phyloP scores from a whole-genome alignment of 2,797 vertebrate species.

The Epinephelus awoara region DNA sequence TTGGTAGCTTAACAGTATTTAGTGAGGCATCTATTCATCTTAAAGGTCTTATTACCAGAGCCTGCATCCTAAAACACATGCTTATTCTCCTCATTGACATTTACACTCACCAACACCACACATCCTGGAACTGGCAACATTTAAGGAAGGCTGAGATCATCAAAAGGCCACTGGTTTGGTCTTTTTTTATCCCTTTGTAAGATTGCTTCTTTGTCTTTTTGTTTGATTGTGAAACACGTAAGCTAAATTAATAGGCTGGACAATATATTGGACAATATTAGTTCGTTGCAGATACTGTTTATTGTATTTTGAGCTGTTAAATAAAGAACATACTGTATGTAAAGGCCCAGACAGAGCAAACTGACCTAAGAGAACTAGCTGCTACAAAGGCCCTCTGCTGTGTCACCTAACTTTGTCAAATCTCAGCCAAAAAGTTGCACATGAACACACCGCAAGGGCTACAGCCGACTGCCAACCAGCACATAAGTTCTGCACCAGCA shows the following conservation, averaged over 20 bases:
- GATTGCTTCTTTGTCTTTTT: neutral
- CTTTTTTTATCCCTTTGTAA: neutral
- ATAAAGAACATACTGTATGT: too few relatives aligned
- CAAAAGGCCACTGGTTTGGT: neutral
- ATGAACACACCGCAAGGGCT: too few relatives aligned
- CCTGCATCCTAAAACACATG: slow-evolving; percentile 2
- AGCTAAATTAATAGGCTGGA: too few relatives aligned
- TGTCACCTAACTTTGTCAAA: too few relatives aligned
- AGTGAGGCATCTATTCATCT: neutral
- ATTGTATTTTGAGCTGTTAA: neutral
- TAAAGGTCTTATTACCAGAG: neutral
- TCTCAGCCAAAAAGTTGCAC: too few relatives aligned
- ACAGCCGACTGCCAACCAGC: too few relatives aligned
- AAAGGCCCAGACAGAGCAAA: too few relatives aligned
- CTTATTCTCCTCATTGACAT: neutral
- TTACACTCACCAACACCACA: neutral
- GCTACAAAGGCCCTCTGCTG: too few relatives aligned
- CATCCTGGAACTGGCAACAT: slow-evolving; percentile 1
- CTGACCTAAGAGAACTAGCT: too few relatives aligned
- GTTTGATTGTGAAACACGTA: neutral
- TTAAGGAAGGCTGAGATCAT: neutral
- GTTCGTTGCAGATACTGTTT: neutral
- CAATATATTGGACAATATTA: neutral
- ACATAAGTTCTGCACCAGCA: too few relatives aligned
- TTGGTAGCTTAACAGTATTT: neutral